These are phyloP conservation scores for Hyperoplus lanceolatus DNA, from an alignment of 2,797 vertebrate species.

Conservation along the genomic window DNA sequence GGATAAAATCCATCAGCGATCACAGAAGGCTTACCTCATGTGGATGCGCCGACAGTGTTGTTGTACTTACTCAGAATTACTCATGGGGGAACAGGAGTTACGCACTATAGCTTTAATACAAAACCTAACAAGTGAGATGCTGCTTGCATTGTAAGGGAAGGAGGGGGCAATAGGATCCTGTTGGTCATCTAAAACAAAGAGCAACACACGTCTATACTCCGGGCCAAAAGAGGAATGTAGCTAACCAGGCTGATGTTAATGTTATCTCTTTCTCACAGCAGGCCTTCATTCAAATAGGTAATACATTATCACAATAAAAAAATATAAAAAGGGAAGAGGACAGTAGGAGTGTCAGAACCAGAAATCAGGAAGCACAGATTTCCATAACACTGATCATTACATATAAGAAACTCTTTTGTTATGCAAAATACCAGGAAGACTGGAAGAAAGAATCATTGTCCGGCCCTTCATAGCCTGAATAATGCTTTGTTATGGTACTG, in stretches of 20 bases:
- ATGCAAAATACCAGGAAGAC: conserved; percentile 73
- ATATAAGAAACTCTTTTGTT: conserved; percentile 71
- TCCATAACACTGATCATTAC: conserved; percentile 74
- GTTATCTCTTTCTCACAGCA: conserved; percentile 60
- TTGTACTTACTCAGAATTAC: too few relatives aligned
- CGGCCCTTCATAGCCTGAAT: conserved; percentile 49
- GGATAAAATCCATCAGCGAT: too few relatives aligned
- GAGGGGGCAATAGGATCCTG: not conserved
- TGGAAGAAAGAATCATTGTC: conserved; percentile 75
- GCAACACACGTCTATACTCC: conserved; percentile 7
- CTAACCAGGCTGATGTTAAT: conserved; percentile 35
- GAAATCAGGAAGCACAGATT: conserved; percentile 65
- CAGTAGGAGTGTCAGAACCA: conserved; percentile 31
- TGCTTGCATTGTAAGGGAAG: not conserved
- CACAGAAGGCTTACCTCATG: too few relatives aligned
- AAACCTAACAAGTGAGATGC: conserved; percentile 35
- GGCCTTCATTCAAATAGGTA: conserved; percentile 33
- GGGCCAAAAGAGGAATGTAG: conserved; percentile 38
- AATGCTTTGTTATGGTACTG: conserved; percentile 68
- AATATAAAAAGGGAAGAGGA: conserved; percentile 12
- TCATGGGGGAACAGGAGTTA: too few relatives aligned
- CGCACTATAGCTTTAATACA: too few relatives aligned
- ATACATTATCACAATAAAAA: conserved; percentile 21
- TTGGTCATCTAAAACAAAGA: conserved; percentile 57
- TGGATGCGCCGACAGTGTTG: too few relatives aligned